Evolutionary conservation across 2,113 vertebrate genomes (phyloP), one percentile per base, ranked within the genome.

Genomic region (Promerops cafer): DNA sequence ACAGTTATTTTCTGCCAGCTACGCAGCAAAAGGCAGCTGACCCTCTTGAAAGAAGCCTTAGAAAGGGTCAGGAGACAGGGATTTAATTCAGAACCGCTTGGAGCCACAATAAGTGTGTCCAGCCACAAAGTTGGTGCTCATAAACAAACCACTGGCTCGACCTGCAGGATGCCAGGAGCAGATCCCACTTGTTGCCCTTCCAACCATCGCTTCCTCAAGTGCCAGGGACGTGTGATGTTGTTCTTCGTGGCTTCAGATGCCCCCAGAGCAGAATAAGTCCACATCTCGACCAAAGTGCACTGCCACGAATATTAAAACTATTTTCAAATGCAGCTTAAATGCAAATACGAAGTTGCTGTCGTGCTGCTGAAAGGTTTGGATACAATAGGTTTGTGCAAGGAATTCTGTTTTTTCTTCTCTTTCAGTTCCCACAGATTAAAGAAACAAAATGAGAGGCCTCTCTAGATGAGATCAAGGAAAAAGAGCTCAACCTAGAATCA

Each of bases 111-210:
- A 6, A 57, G 6, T 1, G 7, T 1, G 1, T 35, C 37, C 80
- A 66, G 47, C 16, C 60, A 49, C 56, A 61, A 18, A 39, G 37
- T 8, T 16, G 0, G 0, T 5, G 83, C 53, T 88, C 65, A 20
- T 61, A n/a, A 31, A 31, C 1, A 35, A 15, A 1, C 1, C 3
- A 19, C 1, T 2, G 27, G 20, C 22, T 8, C 0, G 3, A 39
- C 2, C 45, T 30, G 49, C 2, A 4, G 31, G 33, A 24, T 7
- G 17, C 44, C 70, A 52, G 0, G 0, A 72, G 49, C 68, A 81
- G 28, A 68, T 49, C 27, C 49, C 37, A 0, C 11, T 3, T n/a
- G 28, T 0, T 15, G 35, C n/a, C 63, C 40, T 35, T 11, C 63
- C 40, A 16, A 6, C 47, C 54, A 4, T 2, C 0, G 0, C n/a